Evolutionary conservation across 2,888 invertebrate species (phyloP).

Genomic region (Agonopterix subpropinquella): DNA sequence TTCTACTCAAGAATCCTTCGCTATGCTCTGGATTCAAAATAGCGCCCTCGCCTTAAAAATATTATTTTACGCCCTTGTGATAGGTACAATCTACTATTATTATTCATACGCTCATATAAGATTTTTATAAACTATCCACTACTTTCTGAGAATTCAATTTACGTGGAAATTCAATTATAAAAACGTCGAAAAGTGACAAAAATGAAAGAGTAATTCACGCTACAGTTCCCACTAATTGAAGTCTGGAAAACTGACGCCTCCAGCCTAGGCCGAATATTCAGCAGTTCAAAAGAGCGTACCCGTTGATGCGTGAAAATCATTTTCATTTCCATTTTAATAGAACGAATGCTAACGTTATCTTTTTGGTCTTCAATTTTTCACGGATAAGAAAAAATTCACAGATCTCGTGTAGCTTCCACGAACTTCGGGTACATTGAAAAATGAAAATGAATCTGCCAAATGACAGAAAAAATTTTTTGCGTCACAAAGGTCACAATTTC

Average conservation of each 20-base stretch:
- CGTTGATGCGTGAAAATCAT: conserved; percentile 20
- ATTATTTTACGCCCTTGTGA: no score
- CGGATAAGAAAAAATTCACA: not conserved
- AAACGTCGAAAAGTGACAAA: conserved; percentile 3
- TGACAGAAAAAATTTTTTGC: no score
- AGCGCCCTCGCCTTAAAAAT: no score
- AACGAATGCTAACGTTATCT: not conserved
- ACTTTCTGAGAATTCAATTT: conserved; percentile 4
- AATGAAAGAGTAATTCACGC: conserved; percentile 27
- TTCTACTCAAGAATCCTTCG: no score
- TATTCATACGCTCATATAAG: no score
- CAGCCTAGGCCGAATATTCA: conserved; percentile 16
- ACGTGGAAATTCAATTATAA: conserved; percentile 3
- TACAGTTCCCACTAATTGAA: conserved; percentile 43
- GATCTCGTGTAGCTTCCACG: no score
- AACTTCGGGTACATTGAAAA: no score
- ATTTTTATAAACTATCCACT: no score
- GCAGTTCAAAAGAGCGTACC: conserved; percentile 17
- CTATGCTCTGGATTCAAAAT: no score
- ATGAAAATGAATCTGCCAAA: no score
- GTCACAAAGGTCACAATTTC: no score
- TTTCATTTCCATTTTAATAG: conserved; percentile 13
- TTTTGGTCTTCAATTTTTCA: not conserved
- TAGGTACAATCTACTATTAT: no score
- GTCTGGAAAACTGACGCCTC: conserved; percentile 23